A percentile compares a stretch with the other conserved stretches of the same genome.
Evolutionary conservation across 2,113 vertebrate species (phyloP).

Genomic region (Mellivora capensis): DNA sequence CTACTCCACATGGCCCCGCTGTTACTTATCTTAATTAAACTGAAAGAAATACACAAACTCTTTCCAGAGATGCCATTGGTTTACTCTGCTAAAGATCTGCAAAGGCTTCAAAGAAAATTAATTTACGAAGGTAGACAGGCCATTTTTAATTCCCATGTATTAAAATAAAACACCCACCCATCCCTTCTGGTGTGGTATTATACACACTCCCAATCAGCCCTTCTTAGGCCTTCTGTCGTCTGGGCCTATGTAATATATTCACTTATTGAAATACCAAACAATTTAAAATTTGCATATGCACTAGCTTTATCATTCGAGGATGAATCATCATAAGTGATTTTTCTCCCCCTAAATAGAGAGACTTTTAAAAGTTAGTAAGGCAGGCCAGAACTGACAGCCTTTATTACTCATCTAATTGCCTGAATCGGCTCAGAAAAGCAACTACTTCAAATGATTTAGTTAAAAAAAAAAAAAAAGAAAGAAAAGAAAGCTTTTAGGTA

Average conservation of each 20-base stretch:
- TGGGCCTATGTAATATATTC: not conserved
- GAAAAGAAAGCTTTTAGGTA: not conserved
- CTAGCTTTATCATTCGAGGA: conserved; percentile 32
- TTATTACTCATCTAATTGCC: not conserved
- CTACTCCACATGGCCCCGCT: not conserved
- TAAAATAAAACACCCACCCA: not conserved
- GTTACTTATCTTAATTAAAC: not conserved
- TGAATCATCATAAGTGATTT: conserved; percentile 11
- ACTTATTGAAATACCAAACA: conserved; percentile 13
- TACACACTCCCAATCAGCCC: not conserved
- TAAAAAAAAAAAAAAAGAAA: not conserved
- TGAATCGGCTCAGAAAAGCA: not conserved
- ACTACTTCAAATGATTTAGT: not conserved
- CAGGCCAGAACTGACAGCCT: not conserved
- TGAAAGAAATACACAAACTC: not conserved
- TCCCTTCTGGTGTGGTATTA: not conserved
- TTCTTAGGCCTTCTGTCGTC: not conserved
- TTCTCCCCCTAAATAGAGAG: not conserved
- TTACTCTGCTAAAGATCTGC: not conserved
- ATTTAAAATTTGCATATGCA: conserved; percentile 8
- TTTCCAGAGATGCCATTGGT: not conserved
- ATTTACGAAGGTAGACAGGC: not conserved
- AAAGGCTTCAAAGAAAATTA: not conserved
- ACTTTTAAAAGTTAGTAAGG: conserved; percentile 29
- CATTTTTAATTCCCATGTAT: not conserved